A percentile compares a stretch with the other conserved stretches of the same genome.
Evolutionary conservation across 2,888 invertebrate genomes (phyloP).

Genomic region (Laothoe populi): DNA sequence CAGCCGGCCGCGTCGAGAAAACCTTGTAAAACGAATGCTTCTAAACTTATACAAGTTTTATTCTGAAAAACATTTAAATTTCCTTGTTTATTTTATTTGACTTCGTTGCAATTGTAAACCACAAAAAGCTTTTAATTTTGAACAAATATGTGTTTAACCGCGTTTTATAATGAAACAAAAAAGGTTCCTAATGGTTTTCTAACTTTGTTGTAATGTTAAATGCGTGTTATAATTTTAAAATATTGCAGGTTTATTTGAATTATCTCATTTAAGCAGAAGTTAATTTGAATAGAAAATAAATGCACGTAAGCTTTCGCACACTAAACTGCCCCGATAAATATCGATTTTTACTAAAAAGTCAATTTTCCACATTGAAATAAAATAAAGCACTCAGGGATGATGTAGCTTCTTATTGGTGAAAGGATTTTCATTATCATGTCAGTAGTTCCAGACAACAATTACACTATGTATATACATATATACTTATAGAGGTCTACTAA

Average conservation of each 20-base stretch:
- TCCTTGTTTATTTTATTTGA: conserved; percentile 34
- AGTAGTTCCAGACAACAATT: too few species aligned
- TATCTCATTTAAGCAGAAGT: background rate
- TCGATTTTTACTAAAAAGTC: too few species aligned
- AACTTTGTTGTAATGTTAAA: conserved; percentile 9
- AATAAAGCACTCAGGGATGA: too few species aligned
- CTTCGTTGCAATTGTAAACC: conserved; percentile 21
- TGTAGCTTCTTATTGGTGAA: too few species aligned
- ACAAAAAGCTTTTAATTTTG: conserved; percentile 9
- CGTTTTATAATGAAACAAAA: conserved; percentile 2
- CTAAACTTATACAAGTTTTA: conserved; percentile 47
- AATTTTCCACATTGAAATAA: too few species aligned
- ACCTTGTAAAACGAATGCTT: conserved; percentile 47
- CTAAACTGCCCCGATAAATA: too few species aligned
- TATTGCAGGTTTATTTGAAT: background rate
- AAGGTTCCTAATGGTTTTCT: conserved; percentile 35
- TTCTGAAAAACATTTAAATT: conserved; percentile 40
- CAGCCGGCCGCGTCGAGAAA: conserved; percentile 51
- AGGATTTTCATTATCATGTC: too few species aligned
- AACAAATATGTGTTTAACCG: conserved; percentile 13
- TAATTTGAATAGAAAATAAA: too few species aligned
- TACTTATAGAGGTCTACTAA: too few species aligned
- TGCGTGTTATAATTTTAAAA: background rate
- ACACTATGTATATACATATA: too few species aligned
- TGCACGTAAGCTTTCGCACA: too few species aligned